Evolutionary conservation across 2,797 vertebrate species (phyloP).

Genomic region (Fringilla coelebs): DNA sequence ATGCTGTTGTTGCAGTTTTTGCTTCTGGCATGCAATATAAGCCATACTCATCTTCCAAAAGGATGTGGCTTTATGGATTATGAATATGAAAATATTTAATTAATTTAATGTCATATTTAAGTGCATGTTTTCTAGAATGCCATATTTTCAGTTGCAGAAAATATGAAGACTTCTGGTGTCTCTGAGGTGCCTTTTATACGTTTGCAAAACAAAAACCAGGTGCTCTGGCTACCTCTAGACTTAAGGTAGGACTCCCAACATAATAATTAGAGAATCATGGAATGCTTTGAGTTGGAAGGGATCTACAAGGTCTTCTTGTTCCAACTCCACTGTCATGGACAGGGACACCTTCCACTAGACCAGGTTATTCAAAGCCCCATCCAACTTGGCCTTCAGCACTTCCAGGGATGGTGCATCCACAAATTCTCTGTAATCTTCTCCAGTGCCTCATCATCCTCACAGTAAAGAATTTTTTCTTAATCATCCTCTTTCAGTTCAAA

Average conservation of each 20-base stretch:
- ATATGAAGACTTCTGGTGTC: neutral
- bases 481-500: neutral
- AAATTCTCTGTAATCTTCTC: neutral
- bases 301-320: neutral
- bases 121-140: neutral
- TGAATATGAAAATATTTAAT: neutral
- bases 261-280: neutral
- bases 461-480: neutral
- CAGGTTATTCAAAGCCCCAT: neutral
- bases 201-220: neutral
- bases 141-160: neutral
- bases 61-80: neutral
- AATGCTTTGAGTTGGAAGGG: neutral
- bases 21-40: neutral
- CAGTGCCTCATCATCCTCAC: neutral
- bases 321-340: neutral
- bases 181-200: neutral
- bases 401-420: neutral
- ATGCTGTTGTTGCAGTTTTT: neutral
- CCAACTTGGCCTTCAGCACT: neutral
- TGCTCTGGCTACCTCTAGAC: neutral
- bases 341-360: neutral
- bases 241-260: neutral
- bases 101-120: neutral
- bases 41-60: neutral